phyloP scores from a whole-genome alignment of 2,888 invertebrate species.

The Gerris lacustris region DNA sequence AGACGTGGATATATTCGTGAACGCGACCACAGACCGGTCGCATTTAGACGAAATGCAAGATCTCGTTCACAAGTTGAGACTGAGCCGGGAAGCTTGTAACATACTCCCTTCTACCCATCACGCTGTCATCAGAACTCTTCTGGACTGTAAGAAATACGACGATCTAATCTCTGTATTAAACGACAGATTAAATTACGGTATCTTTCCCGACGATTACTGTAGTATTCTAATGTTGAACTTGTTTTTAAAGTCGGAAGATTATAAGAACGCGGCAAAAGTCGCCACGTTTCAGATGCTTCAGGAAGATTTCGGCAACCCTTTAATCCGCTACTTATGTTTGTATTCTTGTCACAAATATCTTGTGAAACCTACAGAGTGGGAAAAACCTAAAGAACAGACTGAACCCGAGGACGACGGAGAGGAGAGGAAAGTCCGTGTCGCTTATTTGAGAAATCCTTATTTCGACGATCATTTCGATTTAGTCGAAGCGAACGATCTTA shows the following conservation, averaged over 20 bases:
- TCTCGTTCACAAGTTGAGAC: constrained; percentile 55
- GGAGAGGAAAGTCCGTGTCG: constrained; percentile 60
- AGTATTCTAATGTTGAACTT: constrained; percentile 70
- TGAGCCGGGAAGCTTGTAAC: constrained; percentile 56
- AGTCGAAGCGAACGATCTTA: constrained; percentile 51
- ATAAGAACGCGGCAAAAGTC: constrained; percentile 58
- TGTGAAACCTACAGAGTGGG: constrained; percentile 42
- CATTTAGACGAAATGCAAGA: constrained; percentile 61
- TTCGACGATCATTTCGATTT: constrained; percentile 87
- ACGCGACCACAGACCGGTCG: constrained; percentile 45
- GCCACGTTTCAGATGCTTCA: constrained; percentile 75
- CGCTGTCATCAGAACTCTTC: constrained; percentile 55
- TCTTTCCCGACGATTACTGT: constrained; percentile 73
- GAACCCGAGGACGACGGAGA: constrained; percentile 43
- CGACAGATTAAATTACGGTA: constrained; percentile 73
- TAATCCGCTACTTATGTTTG: constrained; percentile 54
- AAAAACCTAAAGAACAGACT: constrained; percentile 34
- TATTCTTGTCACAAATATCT: constrained; percentile 65
- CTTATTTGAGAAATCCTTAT: constrained; percentile 65
- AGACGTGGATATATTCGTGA: constrained; percentile 72
- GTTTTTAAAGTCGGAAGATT: constrained; percentile 57
- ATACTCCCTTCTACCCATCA: constrained; percentile 69
- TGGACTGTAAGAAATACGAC: constrained; percentile 45
- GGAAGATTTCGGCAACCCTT: constrained; percentile 64
- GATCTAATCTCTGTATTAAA: constrained; percentile 59